Conservation (phyloP, 2,888 invertebrate species). For the Gortyna flavago region DNA sequence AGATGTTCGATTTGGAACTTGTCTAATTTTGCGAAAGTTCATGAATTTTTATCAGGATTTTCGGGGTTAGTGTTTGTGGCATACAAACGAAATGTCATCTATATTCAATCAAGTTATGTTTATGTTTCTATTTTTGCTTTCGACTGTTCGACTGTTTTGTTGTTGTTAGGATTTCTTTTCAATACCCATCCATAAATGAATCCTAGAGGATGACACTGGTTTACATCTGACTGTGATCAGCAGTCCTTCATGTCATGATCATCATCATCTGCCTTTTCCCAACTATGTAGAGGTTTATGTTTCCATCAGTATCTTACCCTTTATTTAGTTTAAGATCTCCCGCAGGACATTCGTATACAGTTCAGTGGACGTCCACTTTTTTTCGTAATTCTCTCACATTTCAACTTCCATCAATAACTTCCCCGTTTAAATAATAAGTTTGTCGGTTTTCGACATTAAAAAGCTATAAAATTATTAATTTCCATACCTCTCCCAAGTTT, state of each 20-base stretch:
- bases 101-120: slow-evolving; percentile 8
- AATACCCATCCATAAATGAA: too few species aligned
- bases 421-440: slow-evolving; percentile 52
- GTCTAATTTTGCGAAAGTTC: slow-evolving; percentile 30
- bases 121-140: neutral
- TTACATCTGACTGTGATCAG: neutral
- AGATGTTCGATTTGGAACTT: slow-evolving; percentile 34
- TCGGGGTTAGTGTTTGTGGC: neutral
- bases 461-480: slow-evolving; percentile 59
- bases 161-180: neutral
- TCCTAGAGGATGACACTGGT: too few species aligned
- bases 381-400: slow-evolving; percentile 22
- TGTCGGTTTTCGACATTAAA: slow-evolving; percentile 48
- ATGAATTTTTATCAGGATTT: slow-evolving; percentile 3
- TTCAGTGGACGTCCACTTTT: neutral
- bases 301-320: neutral
- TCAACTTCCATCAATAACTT: slow-evolving; percentile 40
- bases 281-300: too few species aligned
- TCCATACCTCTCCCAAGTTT: slow-evolving; percentile 52
- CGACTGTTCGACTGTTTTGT: neutral
- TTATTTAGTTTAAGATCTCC: slow-evolving; percentile 20
- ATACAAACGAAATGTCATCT: slow-evolving; percentile 1
- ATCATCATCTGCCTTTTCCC: too few species aligned
- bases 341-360: slow-evolving; percentile 1
- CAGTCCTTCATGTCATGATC: neutral